Conservation (phyloP, 2,113 vertebrate genomes). For the Alethe castanea region DNA sequence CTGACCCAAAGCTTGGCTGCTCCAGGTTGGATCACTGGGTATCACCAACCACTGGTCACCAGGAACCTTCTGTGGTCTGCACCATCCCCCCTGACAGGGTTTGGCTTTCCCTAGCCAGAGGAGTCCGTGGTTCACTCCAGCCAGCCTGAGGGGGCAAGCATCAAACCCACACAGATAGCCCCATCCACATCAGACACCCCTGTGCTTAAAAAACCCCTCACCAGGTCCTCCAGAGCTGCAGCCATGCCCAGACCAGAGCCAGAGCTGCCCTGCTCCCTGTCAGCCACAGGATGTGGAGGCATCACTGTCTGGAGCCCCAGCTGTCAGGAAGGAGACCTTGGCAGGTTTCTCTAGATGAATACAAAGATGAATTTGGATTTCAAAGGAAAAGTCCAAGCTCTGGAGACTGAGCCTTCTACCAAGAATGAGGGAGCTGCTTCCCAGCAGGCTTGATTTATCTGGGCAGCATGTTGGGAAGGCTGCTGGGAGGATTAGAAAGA, state of each 20-base stretch:
- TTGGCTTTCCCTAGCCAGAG: neutral
- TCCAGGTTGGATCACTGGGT: neutral
- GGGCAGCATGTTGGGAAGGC: conserved; percentile 16
- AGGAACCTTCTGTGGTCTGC: neutral
- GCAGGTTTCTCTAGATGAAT: neutral
- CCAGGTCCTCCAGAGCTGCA: neutral
- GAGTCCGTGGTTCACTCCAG: neutral
- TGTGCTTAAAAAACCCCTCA: neutral
- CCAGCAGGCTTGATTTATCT: neutral
- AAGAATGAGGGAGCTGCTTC: neutral
- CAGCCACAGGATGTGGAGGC: neutral
- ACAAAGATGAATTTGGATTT: neutral
- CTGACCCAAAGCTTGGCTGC: neutral
- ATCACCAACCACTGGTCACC: fast-evolving
- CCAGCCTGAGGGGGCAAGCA: neutral
- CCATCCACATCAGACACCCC: neutral
- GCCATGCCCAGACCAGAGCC: neutral
- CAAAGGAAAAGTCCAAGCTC: neutral
- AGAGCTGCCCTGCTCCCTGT: neutral
- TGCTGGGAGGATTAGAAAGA: conserved; percentile 24
- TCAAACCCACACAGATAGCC: neutral
- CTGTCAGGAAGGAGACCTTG: conserved; percentile 24
- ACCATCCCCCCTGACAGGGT: neutral
- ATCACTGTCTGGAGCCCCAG: neutral
- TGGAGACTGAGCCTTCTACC: neutral